These are phyloP conservation scores for Auanema freiburgensis DNA, from an alignment of 2,888 invertebrate species.

Conservation along the genomic window DNA sequence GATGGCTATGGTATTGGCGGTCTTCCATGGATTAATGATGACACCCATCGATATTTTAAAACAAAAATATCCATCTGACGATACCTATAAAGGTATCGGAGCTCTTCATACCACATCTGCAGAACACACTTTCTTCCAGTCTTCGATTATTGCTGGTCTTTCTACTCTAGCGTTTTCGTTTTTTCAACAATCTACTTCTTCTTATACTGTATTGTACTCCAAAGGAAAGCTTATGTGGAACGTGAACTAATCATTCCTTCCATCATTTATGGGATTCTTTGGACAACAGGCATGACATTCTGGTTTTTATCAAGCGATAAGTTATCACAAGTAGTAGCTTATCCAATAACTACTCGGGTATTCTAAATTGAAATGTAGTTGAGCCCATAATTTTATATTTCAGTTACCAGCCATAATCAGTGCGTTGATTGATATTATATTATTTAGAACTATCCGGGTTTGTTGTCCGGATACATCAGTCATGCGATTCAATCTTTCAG, in stretches of 20 bases:
- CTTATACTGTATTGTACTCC: conserved; percentile 44
- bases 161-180: conserved; percentile 53
- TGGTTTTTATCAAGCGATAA: conserved; percentile 68
- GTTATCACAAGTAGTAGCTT: conserved; percentile 67
- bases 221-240: conserved; percentile 40
- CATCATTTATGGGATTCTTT: conserved; percentile 43
- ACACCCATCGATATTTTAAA: conserved; percentile 52
- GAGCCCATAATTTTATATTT: conserved; percentile 15
- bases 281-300: conserved; percentile 60
- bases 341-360: conserved; percentile 67
- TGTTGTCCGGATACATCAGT: not conserved
- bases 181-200: conserved; percentile 59
- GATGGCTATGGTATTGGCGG: conserved; percentile 49
- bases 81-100: conserved; percentile 32
- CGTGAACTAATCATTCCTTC: conserved; percentile 50
- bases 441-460: not conserved
- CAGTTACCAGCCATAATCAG: conserved; percentile 58
- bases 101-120: too few relatives aligned
- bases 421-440: conserved; percentile 26
- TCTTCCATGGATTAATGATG: conserved; percentile 58
- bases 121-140: conserved; percentile 33
- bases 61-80: conserved; percentile 36
- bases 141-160: conserved; percentile 59
- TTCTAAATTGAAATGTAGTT: not conserved
- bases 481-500: conserved; percentile 19